These are phyloP conservation scores for Syrphus vitripennis DNA, from an alignment of 2,888 invertebrate species.

Conservation along the genomic window DNA sequence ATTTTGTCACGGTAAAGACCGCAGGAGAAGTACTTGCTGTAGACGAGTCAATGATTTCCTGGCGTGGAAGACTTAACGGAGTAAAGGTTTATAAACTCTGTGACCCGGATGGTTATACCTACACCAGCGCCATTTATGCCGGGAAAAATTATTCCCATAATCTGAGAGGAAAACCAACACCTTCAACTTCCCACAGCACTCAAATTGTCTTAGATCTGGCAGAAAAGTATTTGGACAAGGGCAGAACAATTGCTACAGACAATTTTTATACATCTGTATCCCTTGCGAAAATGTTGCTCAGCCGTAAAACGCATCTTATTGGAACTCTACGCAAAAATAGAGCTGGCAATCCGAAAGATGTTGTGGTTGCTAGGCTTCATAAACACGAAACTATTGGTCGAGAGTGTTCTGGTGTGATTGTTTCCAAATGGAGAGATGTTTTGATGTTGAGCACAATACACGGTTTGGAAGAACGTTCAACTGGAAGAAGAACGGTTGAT, in stretches of 20 bases:
- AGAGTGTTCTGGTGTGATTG: slow-evolving; percentile 20
- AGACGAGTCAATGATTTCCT: slow-evolving; percentile 53
- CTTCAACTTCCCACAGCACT: slow-evolving; percentile 22
- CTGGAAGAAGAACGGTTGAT: slow-evolving; percentile 25
- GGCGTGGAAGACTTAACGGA: slow-evolving; percentile 8
- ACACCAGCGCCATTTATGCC: background rate
- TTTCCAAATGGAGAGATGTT: slow-evolving; percentile 7
- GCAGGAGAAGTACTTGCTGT: slow-evolving; percentile 45
- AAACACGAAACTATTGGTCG: background rate
- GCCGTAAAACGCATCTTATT: background rate
- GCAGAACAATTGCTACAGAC: slow-evolving; percentile 15
- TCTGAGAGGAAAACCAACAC: slow-evolving; percentile 4
- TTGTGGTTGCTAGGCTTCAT: background rate
- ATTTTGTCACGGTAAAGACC: background rate
- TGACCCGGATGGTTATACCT: background rate
- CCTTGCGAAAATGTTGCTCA: slow-evolving; percentile 11
- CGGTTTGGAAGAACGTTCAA: slow-evolving; percentile 30
- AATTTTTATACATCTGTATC: slow-evolving; percentile 41
- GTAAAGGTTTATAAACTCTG: slow-evolving; percentile 27
- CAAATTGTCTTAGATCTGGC: slow-evolving; percentile 47
- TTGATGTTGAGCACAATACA: slow-evolving; percentile 53
- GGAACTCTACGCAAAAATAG: background rate
- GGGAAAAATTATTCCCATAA: slow-evolving; percentile 7
- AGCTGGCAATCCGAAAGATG: slow-evolving; percentile 8
- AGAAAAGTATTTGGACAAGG: slow-evolving; percentile 30